Evolutionary conservation across 2,888 invertebrate species (phyloP).

Genomic region (Nycteola revayana): DNA sequence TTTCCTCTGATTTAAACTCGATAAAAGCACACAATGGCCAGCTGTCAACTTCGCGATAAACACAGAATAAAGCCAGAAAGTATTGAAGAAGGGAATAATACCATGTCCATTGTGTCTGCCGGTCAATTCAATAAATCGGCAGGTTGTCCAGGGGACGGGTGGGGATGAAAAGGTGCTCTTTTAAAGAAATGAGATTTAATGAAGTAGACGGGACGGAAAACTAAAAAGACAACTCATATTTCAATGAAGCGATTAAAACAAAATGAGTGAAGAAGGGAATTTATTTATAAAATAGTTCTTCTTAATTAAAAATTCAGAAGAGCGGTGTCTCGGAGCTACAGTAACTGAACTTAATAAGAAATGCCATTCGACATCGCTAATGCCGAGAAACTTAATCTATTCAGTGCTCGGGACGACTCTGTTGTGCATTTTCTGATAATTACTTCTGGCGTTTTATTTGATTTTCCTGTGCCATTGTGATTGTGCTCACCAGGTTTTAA

Average conservation of each 20-base stretch:
- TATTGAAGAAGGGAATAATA: conserved; percentile 7
- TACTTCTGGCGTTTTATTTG: conserved; percentile 16
- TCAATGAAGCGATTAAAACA: conserved; percentile 11
- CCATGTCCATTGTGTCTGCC: conserved; percentile 9
- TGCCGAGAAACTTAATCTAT: conserved; percentile 26
- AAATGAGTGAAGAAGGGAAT: conserved; percentile 10
- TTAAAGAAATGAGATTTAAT: conserved; percentile 28
- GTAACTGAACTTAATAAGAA: conserved; percentile 19
- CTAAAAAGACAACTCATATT: conserved; percentile 31
- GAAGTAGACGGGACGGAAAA: conserved; percentile 28
- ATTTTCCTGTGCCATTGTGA: conserved; percentile 8
- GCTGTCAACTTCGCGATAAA: conserved; percentile 8
- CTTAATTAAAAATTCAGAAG: conserved; percentile 15
- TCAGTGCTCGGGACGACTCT: conserved; percentile 23
- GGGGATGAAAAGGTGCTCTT: conserved; percentile 9
- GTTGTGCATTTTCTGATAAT: conserved; percentile 29
- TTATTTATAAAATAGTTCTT: conserved; percentile 9
- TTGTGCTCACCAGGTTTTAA: neutral
- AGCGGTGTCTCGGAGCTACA: conserved; percentile 7
- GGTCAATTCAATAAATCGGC: conserved; percentile 15
- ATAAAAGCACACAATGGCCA: neutral
- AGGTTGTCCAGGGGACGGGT: neutral
- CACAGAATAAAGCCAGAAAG: conserved; percentile 7
- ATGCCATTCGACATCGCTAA: conserved; percentile 26
- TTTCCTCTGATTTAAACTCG: too few species aligned